These are phyloP conservation scores for Thamnophis sirtalis DNA, from an alignment of 2,113 vertebrate genomes.

Conservation along the genomic window DNA sequence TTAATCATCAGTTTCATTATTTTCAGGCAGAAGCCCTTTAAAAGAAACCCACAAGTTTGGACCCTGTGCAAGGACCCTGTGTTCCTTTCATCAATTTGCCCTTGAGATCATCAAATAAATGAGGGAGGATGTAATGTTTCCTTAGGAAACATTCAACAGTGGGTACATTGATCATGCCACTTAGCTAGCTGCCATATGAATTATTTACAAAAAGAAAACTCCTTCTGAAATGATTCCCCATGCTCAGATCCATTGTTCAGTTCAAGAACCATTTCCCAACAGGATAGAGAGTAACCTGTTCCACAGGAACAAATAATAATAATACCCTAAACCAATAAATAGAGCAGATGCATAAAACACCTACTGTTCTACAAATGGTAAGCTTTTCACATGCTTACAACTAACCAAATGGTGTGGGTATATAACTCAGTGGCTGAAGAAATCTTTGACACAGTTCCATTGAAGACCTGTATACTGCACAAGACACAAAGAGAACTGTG, in stretches of 20 bases:
- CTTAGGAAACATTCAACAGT: slow-evolving; percentile 57
- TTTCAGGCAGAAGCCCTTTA: slow-evolving; percentile 30
- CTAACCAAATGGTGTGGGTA: not conserved
- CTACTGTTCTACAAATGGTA: not conserved
- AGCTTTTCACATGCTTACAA: not conserved
- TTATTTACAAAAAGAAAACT: slow-evolving; percentile 14
- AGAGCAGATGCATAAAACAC: not conserved
- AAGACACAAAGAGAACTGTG: too few relatives aligned
- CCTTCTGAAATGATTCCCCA: slow-evolving; percentile 29
- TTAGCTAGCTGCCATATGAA: slow-evolving; percentile 45
- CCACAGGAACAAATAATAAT: not conserved
- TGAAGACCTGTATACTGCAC: too few relatives aligned
- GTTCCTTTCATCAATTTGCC: slow-evolving; percentile 59
- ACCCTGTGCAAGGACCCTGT: slow-evolving; percentile 33
- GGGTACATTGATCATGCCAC: slow-evolving; percentile 49
- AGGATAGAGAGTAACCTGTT: not conserved
- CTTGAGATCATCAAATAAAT: slow-evolving; percentile 57
- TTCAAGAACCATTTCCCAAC: slow-evolving; percentile 13
- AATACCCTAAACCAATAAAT: not conserved
- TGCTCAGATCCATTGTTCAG: slow-evolving; percentile 27
- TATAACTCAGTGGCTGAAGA: not conserved
- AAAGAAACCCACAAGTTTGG: slow-evolving; percentile 44
- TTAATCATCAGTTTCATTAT: slow-evolving; percentile 58
- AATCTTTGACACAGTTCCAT: not conserved
- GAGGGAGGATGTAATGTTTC: slow-evolving; percentile 61